A percentile compares a stretch with the other conserved stretches of the same genome.
These are phyloP conservation scores for Sogatella furcifera DNA, from an alignment of 1,140 invertebrate species.

Conservation along the genomic window DNA sequence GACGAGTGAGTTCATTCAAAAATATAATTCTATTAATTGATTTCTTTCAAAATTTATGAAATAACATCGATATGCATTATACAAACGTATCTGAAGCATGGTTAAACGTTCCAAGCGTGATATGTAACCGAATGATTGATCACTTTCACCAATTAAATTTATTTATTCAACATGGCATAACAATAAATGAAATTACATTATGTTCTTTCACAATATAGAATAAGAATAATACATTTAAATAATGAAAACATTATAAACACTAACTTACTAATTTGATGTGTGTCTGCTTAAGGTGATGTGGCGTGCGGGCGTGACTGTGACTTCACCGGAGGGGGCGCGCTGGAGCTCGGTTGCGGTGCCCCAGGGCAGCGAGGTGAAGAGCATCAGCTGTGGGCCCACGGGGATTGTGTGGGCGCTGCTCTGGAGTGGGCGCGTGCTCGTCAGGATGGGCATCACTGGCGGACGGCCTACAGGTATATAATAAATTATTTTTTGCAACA, in stretches of 20 bases:
- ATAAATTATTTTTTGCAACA: too few relatives aligned
- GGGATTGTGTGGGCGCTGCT: constrained; percentile 77
- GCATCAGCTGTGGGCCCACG: constrained; percentile 70
- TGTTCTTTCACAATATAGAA: too few relatives aligned
- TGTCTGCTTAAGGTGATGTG: constrained; percentile 57
- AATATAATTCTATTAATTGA: too few relatives aligned
- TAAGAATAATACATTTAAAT: too few relatives aligned
- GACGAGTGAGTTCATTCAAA: constrained; percentile 44
- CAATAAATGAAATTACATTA: too few relatives aligned
- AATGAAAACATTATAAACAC: background rate
- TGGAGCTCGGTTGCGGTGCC: constrained; percentile 69
- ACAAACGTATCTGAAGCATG: too few relatives aligned
- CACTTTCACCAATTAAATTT: too few relatives aligned
- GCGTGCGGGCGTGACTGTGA: constrained; percentile 61
- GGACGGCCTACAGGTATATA: constrained; percentile 61
- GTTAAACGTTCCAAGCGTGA: too few relatives aligned
- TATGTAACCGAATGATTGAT: too few relatives aligned
- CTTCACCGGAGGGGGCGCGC: constrained; percentile 69
- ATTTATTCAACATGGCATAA: too few relatives aligned
- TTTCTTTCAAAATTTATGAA: too few relatives aligned
- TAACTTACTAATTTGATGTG: background rate
- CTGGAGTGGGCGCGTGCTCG: constrained; percentile 66
- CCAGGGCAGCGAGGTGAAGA: constrained; percentile 64
- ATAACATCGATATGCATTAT: too few relatives aligned
- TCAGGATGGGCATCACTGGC: constrained; percentile 63